Conservation (phyloP, 2,888 invertebrate genomes). For the Dromius quadrimaculatus region DNA sequence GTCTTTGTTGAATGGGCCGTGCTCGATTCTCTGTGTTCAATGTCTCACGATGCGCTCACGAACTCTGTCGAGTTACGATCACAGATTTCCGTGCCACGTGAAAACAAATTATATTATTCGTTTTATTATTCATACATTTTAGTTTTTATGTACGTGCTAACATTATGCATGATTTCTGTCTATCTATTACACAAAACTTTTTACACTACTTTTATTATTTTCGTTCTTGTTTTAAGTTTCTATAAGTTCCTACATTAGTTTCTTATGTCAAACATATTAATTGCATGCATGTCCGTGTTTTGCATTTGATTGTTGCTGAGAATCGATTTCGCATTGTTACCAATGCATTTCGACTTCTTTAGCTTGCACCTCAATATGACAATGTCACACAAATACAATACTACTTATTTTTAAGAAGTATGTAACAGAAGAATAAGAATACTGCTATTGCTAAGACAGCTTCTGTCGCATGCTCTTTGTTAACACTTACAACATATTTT, state of each 20-base stretch:
- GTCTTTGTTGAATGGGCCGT: conserved; percentile 42
- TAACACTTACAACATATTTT: conserved; percentile 28
- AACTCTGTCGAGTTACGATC: conserved; percentile 51
- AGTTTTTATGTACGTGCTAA: conserved; percentile 46
- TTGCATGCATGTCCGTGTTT: conserved; percentile 37
- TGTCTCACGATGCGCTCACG: conserved; percentile 47
- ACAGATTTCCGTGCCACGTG: conserved; percentile 51
- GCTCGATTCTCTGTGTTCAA: conserved; percentile 41
- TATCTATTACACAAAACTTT: conserved; percentile 32
- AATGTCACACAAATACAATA: conserved; percentile 31
- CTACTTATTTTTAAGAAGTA: conserved; percentile 40
- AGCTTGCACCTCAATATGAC: conserved; percentile 35
- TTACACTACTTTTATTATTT: conserved; percentile 39
- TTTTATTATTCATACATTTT: conserved; percentile 38
- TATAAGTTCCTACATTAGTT: conserved; percentile 32
- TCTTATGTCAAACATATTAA: conserved; percentile 45
- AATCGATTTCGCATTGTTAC: conserved; percentile 36
- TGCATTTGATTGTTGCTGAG: conserved; percentile 31
- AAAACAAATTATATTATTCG: conserved; percentile 33
- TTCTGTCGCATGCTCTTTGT: conserved; percentile 45
- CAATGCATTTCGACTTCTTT: conserved; percentile 28
- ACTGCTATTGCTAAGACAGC: conserved; percentile 49
- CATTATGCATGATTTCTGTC: conserved; percentile 37
- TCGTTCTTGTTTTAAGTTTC: conserved; percentile 39
- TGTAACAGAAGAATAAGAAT: conserved; percentile 44